Conservation (phyloP, 1,140 invertebrate species). For the Saxidomus purpurata region DNA sequence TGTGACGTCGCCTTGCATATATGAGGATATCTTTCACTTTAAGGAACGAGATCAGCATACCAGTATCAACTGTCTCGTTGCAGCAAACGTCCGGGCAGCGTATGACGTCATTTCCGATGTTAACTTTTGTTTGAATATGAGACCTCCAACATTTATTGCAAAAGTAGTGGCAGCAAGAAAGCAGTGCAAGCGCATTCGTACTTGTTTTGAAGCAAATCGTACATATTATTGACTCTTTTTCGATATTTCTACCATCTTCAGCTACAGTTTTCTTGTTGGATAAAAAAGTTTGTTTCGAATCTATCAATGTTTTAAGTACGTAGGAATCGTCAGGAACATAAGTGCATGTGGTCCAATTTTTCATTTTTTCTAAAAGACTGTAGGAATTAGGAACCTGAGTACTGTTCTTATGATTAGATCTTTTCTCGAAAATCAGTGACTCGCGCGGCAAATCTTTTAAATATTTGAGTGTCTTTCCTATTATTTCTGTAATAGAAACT, state of each 20-base stretch:
- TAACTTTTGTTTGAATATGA: conserved; percentile 48
- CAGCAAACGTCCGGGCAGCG: conserved; percentile 73
- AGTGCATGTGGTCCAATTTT: not conserved
- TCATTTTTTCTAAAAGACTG: conserved; percentile 1
- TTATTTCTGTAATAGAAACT: conserved; percentile 32
- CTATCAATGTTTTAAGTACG: not conserved
- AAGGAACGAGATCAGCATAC: conserved; percentile 68
- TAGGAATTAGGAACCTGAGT: not conserved
- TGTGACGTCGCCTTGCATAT: conserved; percentile 35
- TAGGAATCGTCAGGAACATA: conserved; percentile 4
- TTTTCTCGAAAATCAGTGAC: not conserved
- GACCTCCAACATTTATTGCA: conserved; percentile 75
- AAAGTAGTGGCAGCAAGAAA: conserved; percentile 74
- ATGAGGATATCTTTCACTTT: conserved; percentile 65
- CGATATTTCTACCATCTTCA: not conserved
- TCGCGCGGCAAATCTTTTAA: conserved; percentile 28
- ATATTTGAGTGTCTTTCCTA: conserved; percentile 21
- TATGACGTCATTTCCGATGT: not conserved
- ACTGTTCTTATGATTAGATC: not conserved
- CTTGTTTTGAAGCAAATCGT: not conserved
- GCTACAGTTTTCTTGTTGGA: not conserved
- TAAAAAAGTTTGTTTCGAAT: not conserved
- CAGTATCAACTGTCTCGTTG: conserved; percentile 49
- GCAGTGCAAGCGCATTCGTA: conserved; percentile 68
- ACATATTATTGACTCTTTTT: not conserved